These are phyloP conservation scores for Minunthozetes semirufus DNA, from an alignment of 2,888 invertebrate genomes.

Conservation along the genomic window DNA sequence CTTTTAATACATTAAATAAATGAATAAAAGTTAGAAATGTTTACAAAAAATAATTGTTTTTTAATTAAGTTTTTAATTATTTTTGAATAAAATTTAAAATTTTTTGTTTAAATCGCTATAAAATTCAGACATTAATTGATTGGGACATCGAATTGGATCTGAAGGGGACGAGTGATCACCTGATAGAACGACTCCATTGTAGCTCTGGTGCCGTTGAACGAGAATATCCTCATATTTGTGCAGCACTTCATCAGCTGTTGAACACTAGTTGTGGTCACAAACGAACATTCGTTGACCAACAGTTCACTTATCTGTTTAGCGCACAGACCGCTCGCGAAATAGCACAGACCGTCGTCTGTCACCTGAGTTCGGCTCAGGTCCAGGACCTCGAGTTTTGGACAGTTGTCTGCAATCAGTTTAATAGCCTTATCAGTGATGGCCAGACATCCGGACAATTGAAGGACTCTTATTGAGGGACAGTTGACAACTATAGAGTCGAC, in stretches of 20 bases:
- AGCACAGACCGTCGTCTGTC: not conserved
- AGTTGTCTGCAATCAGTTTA: not conserved
- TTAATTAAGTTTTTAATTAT: not conserved
- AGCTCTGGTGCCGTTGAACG: not conserved
- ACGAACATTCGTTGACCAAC: not conserved
- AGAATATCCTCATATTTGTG: not conserved
- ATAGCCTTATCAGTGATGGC: not conserved
- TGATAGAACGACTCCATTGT: constrained; percentile 10
- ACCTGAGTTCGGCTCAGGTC: not conserved
- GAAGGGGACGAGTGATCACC: not conserved
- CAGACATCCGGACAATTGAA: constrained; percentile 6
- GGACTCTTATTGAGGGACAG: not conserved
- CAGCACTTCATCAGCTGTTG: not conserved
- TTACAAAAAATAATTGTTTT: not conserved
- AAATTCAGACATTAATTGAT: not conserved
- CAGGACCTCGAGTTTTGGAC: not conserved
- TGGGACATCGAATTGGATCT: not conserved
- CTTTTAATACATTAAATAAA: not conserved
- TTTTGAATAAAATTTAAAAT: not conserved
- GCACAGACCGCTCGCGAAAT: constrained; percentile 4
- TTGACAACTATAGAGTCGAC: not conserved
- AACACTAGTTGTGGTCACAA: constrained; percentile 9
- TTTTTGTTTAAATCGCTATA: not conserved
- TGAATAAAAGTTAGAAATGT: not conserved
- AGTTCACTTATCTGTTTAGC: not conserved